Evolutionary conservation across 2,113 vertebrate species (phyloP).

Genomic region (Nycticryphes semicollaris): DNA sequence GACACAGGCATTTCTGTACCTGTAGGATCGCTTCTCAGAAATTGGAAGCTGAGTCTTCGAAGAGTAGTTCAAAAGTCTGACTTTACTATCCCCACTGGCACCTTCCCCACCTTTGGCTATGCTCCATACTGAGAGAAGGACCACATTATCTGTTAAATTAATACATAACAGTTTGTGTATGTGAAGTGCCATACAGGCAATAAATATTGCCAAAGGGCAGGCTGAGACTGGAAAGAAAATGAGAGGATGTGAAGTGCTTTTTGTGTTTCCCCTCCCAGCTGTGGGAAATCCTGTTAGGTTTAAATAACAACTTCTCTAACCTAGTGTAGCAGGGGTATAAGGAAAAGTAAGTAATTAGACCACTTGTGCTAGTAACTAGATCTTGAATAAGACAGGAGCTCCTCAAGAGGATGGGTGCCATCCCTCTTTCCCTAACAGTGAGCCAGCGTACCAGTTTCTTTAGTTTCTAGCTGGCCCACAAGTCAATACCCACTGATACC

Average conservation of each 20-base stretch:
- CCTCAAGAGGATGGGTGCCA: background rate
- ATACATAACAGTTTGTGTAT: background rate
- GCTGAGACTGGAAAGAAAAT: background rate
- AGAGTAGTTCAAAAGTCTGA: background rate
- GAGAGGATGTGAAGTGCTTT: background rate
- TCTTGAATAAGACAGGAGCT: background rate
- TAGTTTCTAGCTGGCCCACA: background rate
- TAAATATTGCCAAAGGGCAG: background rate
- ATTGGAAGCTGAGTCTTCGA: background rate
- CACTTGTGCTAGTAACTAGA: background rate
- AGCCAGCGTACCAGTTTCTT: background rate
- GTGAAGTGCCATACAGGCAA: background rate
- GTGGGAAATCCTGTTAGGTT: background rate
- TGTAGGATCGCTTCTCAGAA: background rate
- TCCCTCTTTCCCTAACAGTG: background rate
- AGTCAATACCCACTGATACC: background rate
- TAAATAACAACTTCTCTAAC: background rate
- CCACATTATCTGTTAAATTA: background rate
- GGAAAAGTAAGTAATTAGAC: background rate
- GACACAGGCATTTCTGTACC: background rate
- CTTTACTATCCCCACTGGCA: background rate
- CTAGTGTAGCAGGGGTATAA: background rate
- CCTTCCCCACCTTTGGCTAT: conserved; percentile 14
- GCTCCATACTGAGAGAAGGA: background rate
- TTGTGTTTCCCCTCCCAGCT: background rate